A percentile compares a stretch with the other conserved stretches of the same genome.
phyloP scores from a whole-genome alignment of 2,888 invertebrate species.

The Scaptomyza flava region DNA sequence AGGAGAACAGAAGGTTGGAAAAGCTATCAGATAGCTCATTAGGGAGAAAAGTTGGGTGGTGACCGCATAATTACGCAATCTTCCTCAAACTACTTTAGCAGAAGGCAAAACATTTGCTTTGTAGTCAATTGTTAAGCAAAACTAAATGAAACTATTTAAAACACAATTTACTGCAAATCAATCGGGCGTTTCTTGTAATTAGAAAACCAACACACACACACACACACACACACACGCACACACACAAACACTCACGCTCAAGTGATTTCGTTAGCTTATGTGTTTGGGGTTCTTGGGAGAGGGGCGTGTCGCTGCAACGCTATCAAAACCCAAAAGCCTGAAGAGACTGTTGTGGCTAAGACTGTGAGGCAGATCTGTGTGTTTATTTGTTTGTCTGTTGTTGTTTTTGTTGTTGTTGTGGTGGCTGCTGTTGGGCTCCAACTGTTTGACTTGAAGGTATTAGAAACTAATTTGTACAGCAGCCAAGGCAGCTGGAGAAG shows the following conservation, averaged over 20 bases:
- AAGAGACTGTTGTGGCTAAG: constrained; percentile 21
- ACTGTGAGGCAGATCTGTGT: constrained; percentile 32
- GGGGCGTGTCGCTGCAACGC: constrained; percentile 37
- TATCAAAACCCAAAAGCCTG: constrained; percentile 3
- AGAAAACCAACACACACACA: constrained; percentile 44
- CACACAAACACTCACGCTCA: constrained; percentile 50
- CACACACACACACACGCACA: constrained; percentile 36
- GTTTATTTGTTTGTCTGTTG: constrained; percentile 51
- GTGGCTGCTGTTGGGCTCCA: constrained; percentile 31
- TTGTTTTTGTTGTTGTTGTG: too few relatives aligned
- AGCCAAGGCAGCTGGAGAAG: constrained; percentile 33
- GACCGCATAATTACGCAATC: constrained; percentile 67
- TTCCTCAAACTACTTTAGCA: constrained; percentile 32
- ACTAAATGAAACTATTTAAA: constrained; percentile 75
- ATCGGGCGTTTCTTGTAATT: constrained; percentile 71
- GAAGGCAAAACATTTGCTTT: constrained; percentile 42
- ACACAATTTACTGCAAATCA: constrained; percentile 74
- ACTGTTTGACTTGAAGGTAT: constrained; percentile 80
- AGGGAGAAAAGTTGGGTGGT: constrained; percentile 18
- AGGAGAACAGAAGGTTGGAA: constrained; percentile 8
- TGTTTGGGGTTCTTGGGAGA: constrained; percentile 1
- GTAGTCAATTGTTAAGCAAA: constrained; percentile 50
- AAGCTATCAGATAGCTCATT: constrained; percentile 65
- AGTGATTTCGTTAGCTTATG: constrained; percentile 68
- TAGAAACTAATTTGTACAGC: constrained; percentile 79